phyloP scores from a whole-genome alignment of 1,140 invertebrate species.

The Radopholus similis region DNA sequence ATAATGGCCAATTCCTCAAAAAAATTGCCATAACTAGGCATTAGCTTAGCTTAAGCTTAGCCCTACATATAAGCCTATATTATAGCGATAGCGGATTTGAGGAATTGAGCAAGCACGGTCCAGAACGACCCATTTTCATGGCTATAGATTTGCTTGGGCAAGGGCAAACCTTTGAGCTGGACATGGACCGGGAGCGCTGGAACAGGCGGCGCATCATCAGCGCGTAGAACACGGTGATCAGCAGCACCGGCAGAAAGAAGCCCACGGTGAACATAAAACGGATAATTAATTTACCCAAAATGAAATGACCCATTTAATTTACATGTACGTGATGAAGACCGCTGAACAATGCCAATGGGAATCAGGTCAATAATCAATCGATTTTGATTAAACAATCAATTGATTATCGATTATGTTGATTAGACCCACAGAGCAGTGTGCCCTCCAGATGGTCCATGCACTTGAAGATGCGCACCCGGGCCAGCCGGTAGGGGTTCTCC shows the following conservation, averaged over 20 bases:
- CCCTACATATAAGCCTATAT: no score
- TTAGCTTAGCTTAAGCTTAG: no score
- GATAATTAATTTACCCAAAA: no score
- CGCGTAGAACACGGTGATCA: slow-evolving; percentile 56
- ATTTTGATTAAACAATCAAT: not conserved
- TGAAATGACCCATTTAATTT: slow-evolving; percentile 39
- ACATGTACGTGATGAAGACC: slow-evolving; percentile 50
- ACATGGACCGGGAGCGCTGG: slow-evolving; percentile 35
- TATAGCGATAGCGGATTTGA: no score
- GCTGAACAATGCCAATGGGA: slow-evolving; percentile 9
- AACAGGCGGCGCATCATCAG: slow-evolving; percentile 48
- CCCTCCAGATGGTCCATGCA: slow-evolving; percentile 56
- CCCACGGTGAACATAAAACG: slow-evolving; percentile 38
- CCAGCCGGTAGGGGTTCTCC: slow-evolving; percentile 50
- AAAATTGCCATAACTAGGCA: no score
- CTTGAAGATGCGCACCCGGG: slow-evolving; percentile 53
- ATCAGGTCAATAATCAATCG: not conserved
- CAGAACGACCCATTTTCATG: not conserved
- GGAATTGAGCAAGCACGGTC: no score
- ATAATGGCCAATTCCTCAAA: no score
- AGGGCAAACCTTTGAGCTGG: slow-evolving; percentile 28
- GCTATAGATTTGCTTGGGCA: not conserved
- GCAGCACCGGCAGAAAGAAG: slow-evolving; percentile 48
- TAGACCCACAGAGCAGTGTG: slow-evolving; percentile 6
- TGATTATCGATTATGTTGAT: not conserved